Evolutionary conservation across 2,888 invertebrate genomes (phyloP).

Genomic region (Salpingus planirostris): DNA sequence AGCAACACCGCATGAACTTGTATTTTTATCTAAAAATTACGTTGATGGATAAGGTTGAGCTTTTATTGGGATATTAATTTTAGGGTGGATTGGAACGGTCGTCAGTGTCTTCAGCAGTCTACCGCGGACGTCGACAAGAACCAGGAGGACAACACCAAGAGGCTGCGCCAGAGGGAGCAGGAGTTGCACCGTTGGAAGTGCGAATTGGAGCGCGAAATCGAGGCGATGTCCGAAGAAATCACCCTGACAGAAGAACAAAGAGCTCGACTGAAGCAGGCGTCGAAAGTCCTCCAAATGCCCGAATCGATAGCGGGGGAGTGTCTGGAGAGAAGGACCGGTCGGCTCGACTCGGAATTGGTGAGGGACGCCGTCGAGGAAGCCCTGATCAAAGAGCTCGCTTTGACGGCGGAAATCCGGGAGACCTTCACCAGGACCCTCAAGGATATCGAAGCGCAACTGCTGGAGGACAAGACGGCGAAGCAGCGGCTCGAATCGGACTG

Average conservation of each 20-base stretch:
- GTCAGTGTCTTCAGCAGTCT: constrained; percentile 55
- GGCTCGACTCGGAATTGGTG: constrained; percentile 65
- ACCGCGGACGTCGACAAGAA: constrained; percentile 58
- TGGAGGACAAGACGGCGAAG: constrained; percentile 71
- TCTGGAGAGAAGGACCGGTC: constrained; percentile 57
- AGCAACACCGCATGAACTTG: constrained; percentile 33
- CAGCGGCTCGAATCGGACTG: constrained; percentile 80
- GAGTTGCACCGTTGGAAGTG: constrained; percentile 68
- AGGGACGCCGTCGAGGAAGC: constrained; percentile 70
- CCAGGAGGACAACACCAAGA: constrained; percentile 58
- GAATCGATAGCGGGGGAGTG: constrained; percentile 71
- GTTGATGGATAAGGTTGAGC: no score
- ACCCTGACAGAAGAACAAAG: constrained; percentile 58
- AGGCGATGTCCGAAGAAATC: constrained; percentile 62
- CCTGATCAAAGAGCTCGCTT: constrained; percentile 62
- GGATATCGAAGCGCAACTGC: constrained; percentile 60
- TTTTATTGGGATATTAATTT: no score
- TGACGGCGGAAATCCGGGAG: constrained; percentile 60
- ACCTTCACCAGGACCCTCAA: constrained; percentile 53
- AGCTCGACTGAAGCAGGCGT: constrained; percentile 57
- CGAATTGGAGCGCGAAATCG: constrained; percentile 61
- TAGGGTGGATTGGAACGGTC: constrained; percentile 52
- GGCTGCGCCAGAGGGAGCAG: constrained; percentile 55
- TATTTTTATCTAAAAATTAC: no score
- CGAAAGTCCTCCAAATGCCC: constrained; percentile 58